These are phyloP conservation scores for Rhombomys opimus DNA, from an alignment of 2,113 vertebrate species.

Conservation along the genomic window DNA sequence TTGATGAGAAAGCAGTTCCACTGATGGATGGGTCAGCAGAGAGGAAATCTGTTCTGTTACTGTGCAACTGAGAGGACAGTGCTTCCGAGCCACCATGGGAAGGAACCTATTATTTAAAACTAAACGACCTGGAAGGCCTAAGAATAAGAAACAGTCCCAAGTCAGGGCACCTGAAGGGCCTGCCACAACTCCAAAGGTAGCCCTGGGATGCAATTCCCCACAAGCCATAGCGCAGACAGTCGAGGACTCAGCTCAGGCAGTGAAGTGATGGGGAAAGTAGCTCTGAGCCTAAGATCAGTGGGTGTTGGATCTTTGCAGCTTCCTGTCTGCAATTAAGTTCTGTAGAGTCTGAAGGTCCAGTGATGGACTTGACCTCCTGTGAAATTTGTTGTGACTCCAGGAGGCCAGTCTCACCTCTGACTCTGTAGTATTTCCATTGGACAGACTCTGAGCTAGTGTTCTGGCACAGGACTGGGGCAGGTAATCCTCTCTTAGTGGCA, in stretches of 20 bases:
- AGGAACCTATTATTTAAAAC: neutral
- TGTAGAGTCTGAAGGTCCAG: neutral
- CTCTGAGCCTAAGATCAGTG: neutral
- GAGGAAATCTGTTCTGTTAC: neutral
- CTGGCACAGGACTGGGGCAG: neutral
- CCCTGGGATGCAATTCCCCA: neutral
- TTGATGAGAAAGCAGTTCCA: neutral
- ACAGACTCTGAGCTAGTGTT: neutral
- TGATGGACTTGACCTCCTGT: neutral
- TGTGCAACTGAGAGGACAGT: neutral
- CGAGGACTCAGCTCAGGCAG: neutral
- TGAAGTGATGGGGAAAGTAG: neutral
- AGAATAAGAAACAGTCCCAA: neutral
- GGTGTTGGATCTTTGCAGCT: neutral
- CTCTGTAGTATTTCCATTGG: neutral
- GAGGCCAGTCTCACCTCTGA: neutral
- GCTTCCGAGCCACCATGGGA: neutral
- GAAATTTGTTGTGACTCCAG: neutral
- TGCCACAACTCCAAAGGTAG: neutral
- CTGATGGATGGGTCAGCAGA: neutral
- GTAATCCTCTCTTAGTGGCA: neutral
- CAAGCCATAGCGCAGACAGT: neutral
- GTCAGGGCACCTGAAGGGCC: neutral
- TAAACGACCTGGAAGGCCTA: neutral
- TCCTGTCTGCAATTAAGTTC: neutral